Base-by-base conservation (phyloP, 2,797 vertebrate genomes). In the Sebastes dallii region DNA sequence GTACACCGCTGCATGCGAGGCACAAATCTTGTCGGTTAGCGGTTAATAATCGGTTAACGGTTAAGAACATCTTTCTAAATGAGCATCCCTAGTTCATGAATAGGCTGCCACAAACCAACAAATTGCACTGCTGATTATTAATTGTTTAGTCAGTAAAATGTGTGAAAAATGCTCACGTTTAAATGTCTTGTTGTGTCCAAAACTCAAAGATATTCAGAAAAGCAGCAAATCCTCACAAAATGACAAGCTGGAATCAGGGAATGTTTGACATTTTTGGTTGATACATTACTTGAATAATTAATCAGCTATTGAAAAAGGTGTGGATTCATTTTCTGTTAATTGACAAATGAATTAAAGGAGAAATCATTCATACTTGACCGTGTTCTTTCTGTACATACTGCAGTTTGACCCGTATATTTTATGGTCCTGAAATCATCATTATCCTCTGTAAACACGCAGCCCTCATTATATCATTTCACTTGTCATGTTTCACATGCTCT, bases 391-490 rank as follows among this genome's bases (percentile, higher is more conserved):
- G 3, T 18, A 22, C 29, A 25, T 64, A 3, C 55, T 75, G 55
- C 72, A 34, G 39, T 36, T 59, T 56, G 6, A 64, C 25, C 3
- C 54, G 24, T 60, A 20, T 30, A 20, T 55, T 61, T 55, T 4
- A 16, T 12, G 25, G 27, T 14, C 25, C 4, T 54, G 24, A 61
- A 56, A 36, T 76, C 6, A 61, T 30, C 4, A 10, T 14, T 58
- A 22, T 34, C 54, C 10, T 55, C 34, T 54, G 3, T 2, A 34
- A 55, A 61, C 77, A 89, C 73, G 61, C 81, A 75, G 42, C 18
- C 36, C 72, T 80, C 72, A 83, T 81, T 60, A 77, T 67, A 70
- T 88, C 50, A 77, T 67, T 77, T 80, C 76, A 68, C 84, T 67
- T 32, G 46, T 72, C 22, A 22, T 73, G 72, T 55, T 77, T 86